phyloP scores from a whole-genome alignment of 2,113 vertebrate species.

The Australoheros scitulus region DNA sequence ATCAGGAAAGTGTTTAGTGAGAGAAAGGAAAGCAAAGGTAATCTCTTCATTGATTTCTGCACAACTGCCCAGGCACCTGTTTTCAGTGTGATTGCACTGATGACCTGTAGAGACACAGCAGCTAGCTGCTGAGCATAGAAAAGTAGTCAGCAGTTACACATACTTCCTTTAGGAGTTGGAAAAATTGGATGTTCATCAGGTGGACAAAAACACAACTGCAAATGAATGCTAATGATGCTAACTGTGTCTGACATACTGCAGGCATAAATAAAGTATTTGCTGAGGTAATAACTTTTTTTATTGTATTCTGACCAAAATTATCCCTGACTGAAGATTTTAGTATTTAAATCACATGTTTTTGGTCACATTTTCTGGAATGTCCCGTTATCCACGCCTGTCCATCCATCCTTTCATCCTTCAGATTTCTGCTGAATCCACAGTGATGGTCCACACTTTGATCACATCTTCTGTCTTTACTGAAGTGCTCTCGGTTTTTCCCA shows the following conservation, averaged over 20 bases:
- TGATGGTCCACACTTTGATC: neutral
- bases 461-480: neutral
- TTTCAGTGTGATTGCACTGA: neutral
- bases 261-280: neutral
- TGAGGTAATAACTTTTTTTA: neutral
- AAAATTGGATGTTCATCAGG: no score
- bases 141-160: no score
- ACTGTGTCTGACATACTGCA: no score
- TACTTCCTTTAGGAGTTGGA: no score
- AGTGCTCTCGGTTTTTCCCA: neutral
- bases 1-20: neutral
- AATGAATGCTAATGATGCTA: no score
- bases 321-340: accelerated
- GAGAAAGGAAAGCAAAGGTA: neutral
- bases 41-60: neutral
- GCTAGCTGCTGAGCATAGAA: neutral
- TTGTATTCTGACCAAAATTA: neutral
- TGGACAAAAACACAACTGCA: no score
- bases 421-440: neutral
- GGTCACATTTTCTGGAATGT: no score
- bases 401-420: neutral
- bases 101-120: neutral
- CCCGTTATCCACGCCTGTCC: no score
- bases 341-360: neutral
- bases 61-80: neutral